Evolutionary conservation across 2,113 vertebrate genomes (phyloP).

Genomic region (Lipophrys pholis): DNA sequence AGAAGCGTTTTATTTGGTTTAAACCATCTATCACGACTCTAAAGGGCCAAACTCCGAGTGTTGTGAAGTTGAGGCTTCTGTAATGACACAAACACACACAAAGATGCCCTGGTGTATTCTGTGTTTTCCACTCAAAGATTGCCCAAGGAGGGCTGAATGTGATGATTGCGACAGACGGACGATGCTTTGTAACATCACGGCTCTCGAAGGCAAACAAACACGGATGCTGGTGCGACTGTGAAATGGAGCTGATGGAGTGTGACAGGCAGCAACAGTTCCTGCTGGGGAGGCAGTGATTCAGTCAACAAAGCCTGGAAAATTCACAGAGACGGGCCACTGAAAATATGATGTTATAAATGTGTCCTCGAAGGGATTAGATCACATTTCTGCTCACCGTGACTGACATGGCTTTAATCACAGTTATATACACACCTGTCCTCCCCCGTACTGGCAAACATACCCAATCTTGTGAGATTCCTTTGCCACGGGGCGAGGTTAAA

Average conservation of each 20-base stretch:
- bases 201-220: conserved; percentile 61
- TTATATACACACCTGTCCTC: not conserved
- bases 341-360: conserved; percentile 32
- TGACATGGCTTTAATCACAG: conserved; percentile 11
- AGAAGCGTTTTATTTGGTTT: conserved; percentile 29
- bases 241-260: conserved; percentile 59
- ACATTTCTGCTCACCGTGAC: conserved; percentile 1
- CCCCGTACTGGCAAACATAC: not conserved
- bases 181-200: conserved; percentile 52
- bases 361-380: conserved; percentile 22
- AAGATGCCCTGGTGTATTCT: conserved; percentile 29
- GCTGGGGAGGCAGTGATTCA: conserved; percentile 48
- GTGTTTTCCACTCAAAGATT: conserved; percentile 51
- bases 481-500: not conserved
- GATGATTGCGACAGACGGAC: conserved; percentile 60
- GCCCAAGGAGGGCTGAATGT: conserved; percentile 55
- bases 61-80: conserved; percentile 30
- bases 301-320: conserved; percentile 37
- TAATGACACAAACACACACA: conserved; percentile 18
- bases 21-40: conserved; percentile 19
- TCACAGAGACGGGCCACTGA: conserved; percentile 25
- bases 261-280: conserved; percentile 61
- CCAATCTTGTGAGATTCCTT: not conserved
- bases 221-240: conserved; percentile 39
- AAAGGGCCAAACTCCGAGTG: conserved; percentile 27